These are phyloP conservation scores for Otis tarda DNA, from an alignment of 2,113 vertebrate species.

Conservation along the genomic window DNA sequence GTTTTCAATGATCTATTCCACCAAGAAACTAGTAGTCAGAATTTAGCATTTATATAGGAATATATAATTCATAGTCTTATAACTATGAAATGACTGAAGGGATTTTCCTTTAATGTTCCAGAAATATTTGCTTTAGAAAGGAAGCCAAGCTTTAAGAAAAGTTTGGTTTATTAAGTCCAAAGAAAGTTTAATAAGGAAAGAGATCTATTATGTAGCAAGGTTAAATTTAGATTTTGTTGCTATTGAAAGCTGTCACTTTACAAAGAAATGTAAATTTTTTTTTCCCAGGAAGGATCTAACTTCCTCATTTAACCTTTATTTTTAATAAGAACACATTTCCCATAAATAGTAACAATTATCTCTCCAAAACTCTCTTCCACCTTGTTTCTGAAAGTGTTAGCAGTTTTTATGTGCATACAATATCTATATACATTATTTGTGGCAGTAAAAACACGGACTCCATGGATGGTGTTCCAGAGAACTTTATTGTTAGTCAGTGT, in stretches of 20 bases:
- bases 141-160: background rate
- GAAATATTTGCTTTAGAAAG: conserved; percentile 4
- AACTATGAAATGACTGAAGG: background rate
- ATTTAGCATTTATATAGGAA: background rate
- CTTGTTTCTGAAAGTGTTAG: background rate
- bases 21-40: background rate
- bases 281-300: background rate
- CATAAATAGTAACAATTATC: conserved; percentile 46
- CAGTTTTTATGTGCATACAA: background rate
- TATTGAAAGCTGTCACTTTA: conserved; percentile 24
- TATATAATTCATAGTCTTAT: background rate
- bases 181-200: background rate
- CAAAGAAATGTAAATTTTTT: conserved; percentile 21
- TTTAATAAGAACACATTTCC: conserved; percentile 22
- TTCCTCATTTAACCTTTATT: conserved; percentile 29
- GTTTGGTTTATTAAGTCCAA: background rate
- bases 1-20: background rate
- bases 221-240: conserved; percentile 37
- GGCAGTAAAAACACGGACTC: too few relatives aligned
- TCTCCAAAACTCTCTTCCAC: background rate
- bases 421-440: background rate
- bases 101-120: background rate
- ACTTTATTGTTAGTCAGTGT: too few relatives aligned
- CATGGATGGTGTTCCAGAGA: too few relatives aligned
- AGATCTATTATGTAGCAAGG: background rate